Evolutionary conservation across 2,888 invertebrate genomes (phyloP), one percentile per base, ranked within the genome.

Genomic region (Conops quadrifasciatus): DNA sequence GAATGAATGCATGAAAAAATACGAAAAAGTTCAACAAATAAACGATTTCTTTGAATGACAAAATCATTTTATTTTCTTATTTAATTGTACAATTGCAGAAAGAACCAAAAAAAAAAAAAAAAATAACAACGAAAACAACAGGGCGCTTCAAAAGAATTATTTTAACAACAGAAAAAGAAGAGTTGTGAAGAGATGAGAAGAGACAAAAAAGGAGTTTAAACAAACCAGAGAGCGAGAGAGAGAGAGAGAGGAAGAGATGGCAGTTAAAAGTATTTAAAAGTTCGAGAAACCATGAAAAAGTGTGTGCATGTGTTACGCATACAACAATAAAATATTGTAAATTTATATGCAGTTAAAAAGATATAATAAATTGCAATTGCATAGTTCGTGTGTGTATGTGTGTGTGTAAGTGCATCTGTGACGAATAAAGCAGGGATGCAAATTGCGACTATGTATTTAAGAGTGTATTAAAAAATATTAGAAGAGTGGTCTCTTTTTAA

Each of bases 301-400:
- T n/a, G n/a, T n/a, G n/a, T n/a, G n/a, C n/a, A n/a, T n/a, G n/a
- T n/a, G n/a, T n/a, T n/a, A n/a, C n/a, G n/a, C n/a, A 43, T 36
- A 36, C 53, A 66, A 45, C 43, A 36, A 67, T 58, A 67, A 67
- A 67, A 9, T 21, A 47, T 43, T 21, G 45, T 67, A 36, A 67
- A 67, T 67, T 56, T 58, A 67, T 67, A 45, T 56, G 2, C 58
- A n/a, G 67, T 67, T 56, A 58, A 67, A 56, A 58, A 58, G n/a
- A n/a, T n/a, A n/a, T 43, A 67, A 67, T 58, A 67, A 67, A 67
- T 67, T 67, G 58, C 21, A 56, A 43, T 58, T 66, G 56, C 53
- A 65, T 43, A 43, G 9, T n/a, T 11, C 24, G 47, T 63, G 63
- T 16, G 13, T 24, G 47, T 53, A 16, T 5, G 21, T 36, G 51